Evolutionary conservation across 2,113 vertebrate species (phyloP).

Genomic region (Mobula birostris): DNA sequence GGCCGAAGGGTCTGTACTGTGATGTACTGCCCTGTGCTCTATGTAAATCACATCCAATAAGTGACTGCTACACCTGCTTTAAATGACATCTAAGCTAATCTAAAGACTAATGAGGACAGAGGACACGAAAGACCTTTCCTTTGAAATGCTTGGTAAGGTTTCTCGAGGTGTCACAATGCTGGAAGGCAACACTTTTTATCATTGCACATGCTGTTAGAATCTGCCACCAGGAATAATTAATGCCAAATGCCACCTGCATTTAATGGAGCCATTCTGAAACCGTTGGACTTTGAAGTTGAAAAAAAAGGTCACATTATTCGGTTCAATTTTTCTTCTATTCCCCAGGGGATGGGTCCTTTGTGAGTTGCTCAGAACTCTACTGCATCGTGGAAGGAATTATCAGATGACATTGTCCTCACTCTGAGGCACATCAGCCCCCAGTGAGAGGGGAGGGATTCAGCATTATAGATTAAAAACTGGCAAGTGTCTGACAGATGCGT

Average conservation of each 20-base stretch:
- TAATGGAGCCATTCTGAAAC: not conserved
- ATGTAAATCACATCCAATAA: slow-evolving; percentile 11
- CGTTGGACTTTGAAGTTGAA: not conserved
- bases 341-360: not conserved
- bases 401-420: not conserved
- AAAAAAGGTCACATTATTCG: not conserved
- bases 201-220: not conserved
- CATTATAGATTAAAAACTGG: not conserved
- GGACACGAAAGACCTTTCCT: slow-evolving; percentile 6
- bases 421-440: not conserved
- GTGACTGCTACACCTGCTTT: slow-evolving; percentile 7
- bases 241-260: not conserved
- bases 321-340: not conserved
- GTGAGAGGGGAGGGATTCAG: not conserved
- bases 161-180: slow-evolving; percentile 28
- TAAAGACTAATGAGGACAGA: slow-evolving; percentile 25
- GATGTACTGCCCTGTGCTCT: too few species aligned
- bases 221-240: slow-evolving; percentile 18
- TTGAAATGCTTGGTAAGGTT: slow-evolving; percentile 30
- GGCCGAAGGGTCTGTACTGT: too few species aligned
- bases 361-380: not conserved
- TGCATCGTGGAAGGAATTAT: not conserved
- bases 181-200: slow-evolving; percentile 25
- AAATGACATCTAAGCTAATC: slow-evolving; percentile 28
- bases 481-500: not conserved